These are phyloP conservation scores for Mythimna pallens DNA, from an alignment of 2,888 invertebrate species.

Conservation along the genomic window DNA sequence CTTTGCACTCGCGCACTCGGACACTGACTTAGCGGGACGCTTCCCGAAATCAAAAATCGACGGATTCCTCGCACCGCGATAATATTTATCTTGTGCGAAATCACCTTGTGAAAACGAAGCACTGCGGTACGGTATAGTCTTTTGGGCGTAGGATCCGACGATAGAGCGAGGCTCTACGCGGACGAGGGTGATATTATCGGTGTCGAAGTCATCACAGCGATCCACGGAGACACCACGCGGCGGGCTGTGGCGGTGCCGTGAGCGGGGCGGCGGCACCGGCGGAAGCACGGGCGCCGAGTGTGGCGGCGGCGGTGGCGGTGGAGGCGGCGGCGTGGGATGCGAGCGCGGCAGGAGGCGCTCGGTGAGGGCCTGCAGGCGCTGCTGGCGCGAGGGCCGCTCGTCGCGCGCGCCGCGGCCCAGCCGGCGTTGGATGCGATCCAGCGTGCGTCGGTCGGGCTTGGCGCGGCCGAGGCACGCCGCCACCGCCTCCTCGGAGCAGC, in stretches of 20 bases:
- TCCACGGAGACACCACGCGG: constrained; percentile 86
- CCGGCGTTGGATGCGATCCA: constrained; percentile 96
- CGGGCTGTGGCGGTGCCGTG: constrained; percentile 88
- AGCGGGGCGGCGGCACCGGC: constrained; percentile 90
- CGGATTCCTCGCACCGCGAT: constrained; percentile 80
- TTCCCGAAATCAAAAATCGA: constrained; percentile 86
- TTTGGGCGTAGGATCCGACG: constrained; percentile 91
- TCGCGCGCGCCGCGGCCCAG: constrained; percentile 91
- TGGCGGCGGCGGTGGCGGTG: constrained; percentile 84
- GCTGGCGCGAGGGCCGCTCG: constrained; percentile 90
- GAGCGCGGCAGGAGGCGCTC: constrained; percentile 93
- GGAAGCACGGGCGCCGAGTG: constrained; percentile 90
- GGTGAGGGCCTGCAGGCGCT: constrained; percentile 95
- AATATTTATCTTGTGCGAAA: constrained; percentile 91
- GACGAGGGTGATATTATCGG: constrained; percentile 87
- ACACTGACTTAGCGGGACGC: constrained; percentile 74
- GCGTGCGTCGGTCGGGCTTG: constrained; percentile 92
- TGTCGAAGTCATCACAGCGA: constrained; percentile 86
- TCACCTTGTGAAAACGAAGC: constrained; percentile 97
- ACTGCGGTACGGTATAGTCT: constrained; percentile 94
- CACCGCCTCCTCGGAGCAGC: constrained; percentile 90
- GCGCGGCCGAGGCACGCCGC: constrained; percentile 89
- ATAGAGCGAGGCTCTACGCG: constrained; percentile 91
- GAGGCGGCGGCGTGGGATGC: constrained; percentile 76
- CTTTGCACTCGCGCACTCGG: constrained; percentile 70